These are phyloP conservation scores for Sinella curviseta DNA, from an alignment of 1,140 invertebrate genomes.

Conservation along the genomic window DNA sequence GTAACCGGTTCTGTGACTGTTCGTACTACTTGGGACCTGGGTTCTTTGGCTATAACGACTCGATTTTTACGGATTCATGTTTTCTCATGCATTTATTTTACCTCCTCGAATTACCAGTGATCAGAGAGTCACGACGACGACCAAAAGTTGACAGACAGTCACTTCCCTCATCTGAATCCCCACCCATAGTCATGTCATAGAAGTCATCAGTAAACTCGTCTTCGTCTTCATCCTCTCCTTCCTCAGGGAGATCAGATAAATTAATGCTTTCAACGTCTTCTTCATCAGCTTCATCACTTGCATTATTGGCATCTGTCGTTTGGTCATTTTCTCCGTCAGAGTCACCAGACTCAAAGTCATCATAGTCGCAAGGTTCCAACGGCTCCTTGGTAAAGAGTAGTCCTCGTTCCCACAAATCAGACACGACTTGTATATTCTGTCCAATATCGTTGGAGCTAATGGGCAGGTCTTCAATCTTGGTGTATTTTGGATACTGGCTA, in stretches of 20 bases:
- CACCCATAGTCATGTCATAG: neutral
- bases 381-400: constrained; percentile 65
- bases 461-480: constrained; percentile 70
- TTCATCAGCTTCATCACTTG: constrained; percentile 27
- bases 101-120: too few relatives aligned
- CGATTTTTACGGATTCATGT: too few relatives aligned
- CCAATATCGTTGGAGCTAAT: constrained; percentile 50
- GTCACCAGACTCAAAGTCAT: neutral
- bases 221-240: neutral
- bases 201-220: neutral
- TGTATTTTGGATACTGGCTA: constrained; percentile 72
- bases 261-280: constrained; percentile 32
- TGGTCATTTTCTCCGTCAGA: neutral
- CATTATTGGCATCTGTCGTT: neutral
- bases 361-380: constrained; percentile 51
- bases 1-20: too few relatives aligned
- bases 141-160: too few relatives aligned
- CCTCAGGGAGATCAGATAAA: neutral
- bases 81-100: too few relatives aligned
- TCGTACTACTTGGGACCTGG: too few relatives aligned
- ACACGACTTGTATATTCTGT: constrained; percentile 59
- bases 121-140: too few relatives aligned
- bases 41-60: too few relatives aligned
- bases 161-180: too few relatives aligned
- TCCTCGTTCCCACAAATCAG: constrained; percentile 71